Evolutionary conservation across 2,797 vertebrate genomes (phyloP), one percentile per base, ranked within the genome.

Genomic region (Coregonus ussuriensis): DNA sequence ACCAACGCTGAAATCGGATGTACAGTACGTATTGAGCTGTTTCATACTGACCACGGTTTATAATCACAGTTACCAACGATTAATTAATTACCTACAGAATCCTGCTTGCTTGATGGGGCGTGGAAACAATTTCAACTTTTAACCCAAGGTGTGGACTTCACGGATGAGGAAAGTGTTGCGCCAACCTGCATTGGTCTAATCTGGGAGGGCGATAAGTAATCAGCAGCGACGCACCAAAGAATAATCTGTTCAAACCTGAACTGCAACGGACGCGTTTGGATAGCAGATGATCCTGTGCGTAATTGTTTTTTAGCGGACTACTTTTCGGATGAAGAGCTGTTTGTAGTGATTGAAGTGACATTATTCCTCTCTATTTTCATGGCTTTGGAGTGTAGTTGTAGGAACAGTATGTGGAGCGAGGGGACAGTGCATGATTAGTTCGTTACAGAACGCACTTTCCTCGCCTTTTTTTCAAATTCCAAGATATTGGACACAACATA

Each of bases 201-300:
- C 81, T 85, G 79, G 82, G 77, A 80, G 76, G 79, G 81, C 75
- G 84, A 90, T 86, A 90, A 89, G 87, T 90, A 81, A 90, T 87
- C 88, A 89, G 79, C 88, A 89, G 80, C 92, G 84, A 90, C 89
- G 88, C 86, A 86, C 85, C 82, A 75, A 79, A 81, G 85, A 85
- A 82, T 78, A 81, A 86, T 79, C 85, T 74, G 81, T 78, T 76
- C 59, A 72, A 80, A 83, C 80, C 87, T 74, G 88, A 91, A 87
- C 85, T 87, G 91, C 85, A 85, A 78, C 85, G 82, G 88, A 89
- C 81, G 87, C 88, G 86, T 91, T 88, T 90, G 90, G 89, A 91
- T 77, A 89, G 82, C 71, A 25, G 59, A 9, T 84, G 52, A 69
- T 81, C 86, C 83, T 72, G 82, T 86, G 88, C 79, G 84, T 83